A percentile compares a stretch with the other conserved stretches of the same genome.
phyloP scores from a whole-genome alignment of 2,797 vertebrate species.

The Sebastolobus altivelis region DNA sequence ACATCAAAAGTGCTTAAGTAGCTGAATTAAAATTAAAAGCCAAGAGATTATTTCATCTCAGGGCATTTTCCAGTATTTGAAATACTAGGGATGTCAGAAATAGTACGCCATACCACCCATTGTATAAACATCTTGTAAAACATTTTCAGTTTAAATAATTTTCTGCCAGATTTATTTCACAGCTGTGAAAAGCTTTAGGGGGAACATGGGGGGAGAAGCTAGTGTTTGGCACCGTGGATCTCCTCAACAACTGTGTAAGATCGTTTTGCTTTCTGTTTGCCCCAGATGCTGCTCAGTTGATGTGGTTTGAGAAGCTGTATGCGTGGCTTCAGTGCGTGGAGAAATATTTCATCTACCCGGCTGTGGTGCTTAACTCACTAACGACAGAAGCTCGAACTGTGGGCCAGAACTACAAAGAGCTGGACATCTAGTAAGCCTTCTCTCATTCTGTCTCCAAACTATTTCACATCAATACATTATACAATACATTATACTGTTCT shows the following conservation, averaged over 20 bases:
- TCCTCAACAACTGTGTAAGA: not conserved
- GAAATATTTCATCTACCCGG: slow-evolving; percentile 93
- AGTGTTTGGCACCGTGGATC: not conserved
- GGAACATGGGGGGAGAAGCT: not conserved
- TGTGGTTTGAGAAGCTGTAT: slow-evolving; percentile 96
- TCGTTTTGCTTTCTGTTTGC: not conserved
- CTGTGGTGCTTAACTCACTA: slow-evolving; percentile 92
- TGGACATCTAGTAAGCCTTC: slow-evolving; percentile 89
- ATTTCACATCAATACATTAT: not conserved
- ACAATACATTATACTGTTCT: not conserved
- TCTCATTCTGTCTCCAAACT: slow-evolving; percentile 10
- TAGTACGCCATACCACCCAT: not conserved
- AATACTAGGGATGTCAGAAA: not conserved
- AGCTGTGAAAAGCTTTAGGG: not conserved
- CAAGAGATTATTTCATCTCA: not conserved
- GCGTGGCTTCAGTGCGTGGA: slow-evolving; percentile 93
- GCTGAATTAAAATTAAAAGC: not conserved
- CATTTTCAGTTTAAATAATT: slow-evolving; percentile 8
- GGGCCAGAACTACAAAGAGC: slow-evolving; percentile 88
- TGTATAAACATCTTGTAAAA: not conserved
- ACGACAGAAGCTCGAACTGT: slow-evolving; percentile 90
- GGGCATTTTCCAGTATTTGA: not conserved
- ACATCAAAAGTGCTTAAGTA: not conserved
- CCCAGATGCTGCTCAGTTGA: slow-evolving; percentile 92
- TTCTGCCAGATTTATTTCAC: slow-evolving; percentile 11